A percentile compares a stretch with the other conserved stretches of the same genome.
phyloP scores from a whole-genome alignment of 2,113 vertebrate species.

The Hipposideros armiger region DNA sequence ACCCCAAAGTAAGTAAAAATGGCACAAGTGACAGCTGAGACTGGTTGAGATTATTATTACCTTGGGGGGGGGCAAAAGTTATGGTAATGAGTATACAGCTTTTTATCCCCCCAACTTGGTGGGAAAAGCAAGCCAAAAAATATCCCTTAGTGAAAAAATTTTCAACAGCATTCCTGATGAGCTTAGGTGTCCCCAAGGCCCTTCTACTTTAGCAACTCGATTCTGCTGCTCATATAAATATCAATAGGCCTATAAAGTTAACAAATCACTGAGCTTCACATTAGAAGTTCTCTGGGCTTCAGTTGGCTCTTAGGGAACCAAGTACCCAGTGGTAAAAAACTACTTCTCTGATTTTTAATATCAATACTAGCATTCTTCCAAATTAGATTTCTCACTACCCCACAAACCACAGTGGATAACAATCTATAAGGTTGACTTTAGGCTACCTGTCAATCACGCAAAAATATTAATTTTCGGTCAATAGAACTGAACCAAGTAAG shows the following conservation, averaged over 20 bases:
- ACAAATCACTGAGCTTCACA: not conserved
- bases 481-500: not conserved
- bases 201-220: not conserved
- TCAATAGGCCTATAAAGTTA: not conserved
- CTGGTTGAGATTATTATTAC: not conserved
- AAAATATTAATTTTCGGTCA: not conserved
- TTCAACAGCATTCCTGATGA: not conserved
- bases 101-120: not conserved
- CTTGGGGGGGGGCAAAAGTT: not conserved
- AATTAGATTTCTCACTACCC: not conserved
- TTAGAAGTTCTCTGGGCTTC: not conserved
- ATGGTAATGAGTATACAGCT: not conserved
- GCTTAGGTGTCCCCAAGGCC: not conserved
- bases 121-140: not conserved
- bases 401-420: not conserved
- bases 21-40: constrained; percentile 31
- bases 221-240: not conserved
- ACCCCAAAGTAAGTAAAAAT: not conserved
- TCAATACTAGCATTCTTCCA: not conserved
- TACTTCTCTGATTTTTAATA: not conserved
- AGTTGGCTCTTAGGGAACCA: not conserved
- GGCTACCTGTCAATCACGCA: not conserved
- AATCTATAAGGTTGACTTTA: not conserved
- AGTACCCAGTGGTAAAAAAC: not conserved
- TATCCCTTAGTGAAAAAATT: not conserved